Conservation (phyloP, 2,888 invertebrate species). For the Didymodactylos carnosus region DNA sequence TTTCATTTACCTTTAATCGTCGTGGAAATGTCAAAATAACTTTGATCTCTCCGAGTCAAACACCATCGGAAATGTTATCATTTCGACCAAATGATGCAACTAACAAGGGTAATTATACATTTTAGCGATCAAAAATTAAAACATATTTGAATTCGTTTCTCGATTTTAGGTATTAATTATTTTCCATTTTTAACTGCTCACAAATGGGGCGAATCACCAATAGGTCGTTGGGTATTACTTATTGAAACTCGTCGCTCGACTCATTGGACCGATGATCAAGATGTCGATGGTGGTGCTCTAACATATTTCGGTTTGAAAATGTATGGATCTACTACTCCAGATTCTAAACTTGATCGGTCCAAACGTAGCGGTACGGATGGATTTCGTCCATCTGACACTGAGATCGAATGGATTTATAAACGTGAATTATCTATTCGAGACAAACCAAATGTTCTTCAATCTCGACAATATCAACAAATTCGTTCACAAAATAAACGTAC, state of each 20-base stretch:
- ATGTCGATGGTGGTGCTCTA: neutral
- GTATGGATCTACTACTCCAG: neutral
- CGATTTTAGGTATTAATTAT: neutral
- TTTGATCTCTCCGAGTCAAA: slow-evolving; percentile 8
- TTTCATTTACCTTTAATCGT: neutral
- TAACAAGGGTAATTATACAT: neutral
- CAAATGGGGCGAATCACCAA: slow-evolving; percentile 12
- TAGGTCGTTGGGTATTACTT: slow-evolving; percentile 46
- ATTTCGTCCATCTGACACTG: neutral
- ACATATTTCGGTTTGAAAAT: slow-evolving; percentile 1
- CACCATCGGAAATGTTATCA: slow-evolving; percentile 10
- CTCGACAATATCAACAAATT: neutral
- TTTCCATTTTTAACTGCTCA: slow-evolving; percentile 13
- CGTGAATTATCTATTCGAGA: slow-evolving; percentile 1
- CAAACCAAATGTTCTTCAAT: neutral
- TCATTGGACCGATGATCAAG: neutral
- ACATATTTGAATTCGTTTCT: too few species aligned
- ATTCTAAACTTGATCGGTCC: neutral
- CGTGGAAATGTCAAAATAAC: slow-evolving; percentile 12
- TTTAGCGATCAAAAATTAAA: neutral
- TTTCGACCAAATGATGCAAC: slow-evolving; percentile 6
- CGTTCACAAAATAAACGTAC: too few species aligned
- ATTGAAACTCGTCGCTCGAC: slow-evolving; percentile 48
- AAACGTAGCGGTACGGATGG: neutral
- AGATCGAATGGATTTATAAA: slow-evolving; percentile 8